These are phyloP conservation scores for Ichneumoninae sp. DNA, from an alignment of 2,888 invertebrate species.

Conservation along the genomic window DNA sequence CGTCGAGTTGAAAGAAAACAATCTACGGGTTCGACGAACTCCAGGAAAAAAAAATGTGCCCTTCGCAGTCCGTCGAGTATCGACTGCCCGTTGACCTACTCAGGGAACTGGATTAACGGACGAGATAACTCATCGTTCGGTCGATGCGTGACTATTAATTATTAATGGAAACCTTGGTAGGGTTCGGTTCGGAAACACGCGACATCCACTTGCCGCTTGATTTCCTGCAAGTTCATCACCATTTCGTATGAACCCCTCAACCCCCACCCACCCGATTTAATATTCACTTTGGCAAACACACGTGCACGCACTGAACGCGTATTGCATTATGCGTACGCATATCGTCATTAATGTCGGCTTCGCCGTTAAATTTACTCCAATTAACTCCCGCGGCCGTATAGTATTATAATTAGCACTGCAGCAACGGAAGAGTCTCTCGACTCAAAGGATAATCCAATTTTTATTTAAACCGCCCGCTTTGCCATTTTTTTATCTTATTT, in stretches of 20 bases:
- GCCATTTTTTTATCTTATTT: not conserved
- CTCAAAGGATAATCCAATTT: not conserved
- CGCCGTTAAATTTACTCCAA: slow-evolving; percentile 10
- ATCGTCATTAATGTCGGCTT: not conserved
- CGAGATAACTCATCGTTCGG: slow-evolving; percentile 23
- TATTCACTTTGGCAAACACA: not conserved
- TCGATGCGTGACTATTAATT: slow-evolving; percentile 38
- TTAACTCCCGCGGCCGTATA: slow-evolving; percentile 11
- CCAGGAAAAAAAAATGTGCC: slow-evolving; percentile 1
- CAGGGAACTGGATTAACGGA: slow-evolving; percentile 32
- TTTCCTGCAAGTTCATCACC: not conserved
- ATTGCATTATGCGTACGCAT: not conserved
- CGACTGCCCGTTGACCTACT: slow-evolving; percentile 21
- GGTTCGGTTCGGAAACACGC: slow-evolving; percentile 31
- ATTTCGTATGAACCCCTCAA: not conserved
- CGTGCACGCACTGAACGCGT: not conserved
- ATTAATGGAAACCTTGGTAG: slow-evolving; percentile 23
- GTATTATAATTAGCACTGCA: slow-evolving; percentile 4
- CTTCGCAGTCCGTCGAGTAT: slow-evolving; percentile 11
- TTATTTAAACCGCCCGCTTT: not conserved
- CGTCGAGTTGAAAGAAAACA: not conserved
- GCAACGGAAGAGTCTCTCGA: not conserved
- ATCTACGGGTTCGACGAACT: slow-evolving; percentile 24
- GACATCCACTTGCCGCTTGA: not conserved
- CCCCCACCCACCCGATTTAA: not conserved